Percentiles rank a stretch among this genome's conserved stretches.
phyloP scores from a whole-genome alignment of 2,113 vertebrate genomes.

The Carassius auratus region DNA sequence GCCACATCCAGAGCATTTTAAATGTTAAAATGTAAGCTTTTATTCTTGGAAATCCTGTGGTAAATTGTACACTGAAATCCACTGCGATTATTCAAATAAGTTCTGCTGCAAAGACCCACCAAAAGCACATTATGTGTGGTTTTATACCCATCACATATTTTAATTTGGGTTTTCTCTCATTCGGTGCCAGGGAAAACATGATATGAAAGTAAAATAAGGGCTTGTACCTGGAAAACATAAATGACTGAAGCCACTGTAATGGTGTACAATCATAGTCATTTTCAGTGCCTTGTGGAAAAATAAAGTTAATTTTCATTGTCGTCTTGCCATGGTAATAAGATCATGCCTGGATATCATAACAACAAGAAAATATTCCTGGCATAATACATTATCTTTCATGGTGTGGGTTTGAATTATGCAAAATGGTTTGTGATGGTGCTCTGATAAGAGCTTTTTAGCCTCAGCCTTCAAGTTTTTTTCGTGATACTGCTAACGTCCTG shows the following conservation, averaged over 20 bases:
- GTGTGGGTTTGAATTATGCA: background rate
- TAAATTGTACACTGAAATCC: background rate
- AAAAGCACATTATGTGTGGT: slow-evolving; percentile 13
- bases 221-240: background rate
- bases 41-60: slow-evolving; percentile 14
- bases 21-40: background rate
- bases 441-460: background rate
- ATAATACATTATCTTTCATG: background rate
- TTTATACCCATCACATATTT: background rate
- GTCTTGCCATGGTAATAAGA: background rate
- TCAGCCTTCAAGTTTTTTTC: background rate
- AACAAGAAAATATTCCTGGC: slow-evolving; percentile 6
- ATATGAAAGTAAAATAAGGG: slow-evolving; percentile 37
- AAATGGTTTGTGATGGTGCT: background rate
- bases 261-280: slow-evolving; percentile 21
- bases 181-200: background rate
- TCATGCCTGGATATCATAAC: background rate
- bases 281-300: background rate
- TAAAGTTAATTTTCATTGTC: background rate
- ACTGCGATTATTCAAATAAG: slow-evolving; percentile 10
- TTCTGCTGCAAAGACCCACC: background rate
- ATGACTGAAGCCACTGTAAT: background rate
- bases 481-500: background rate
- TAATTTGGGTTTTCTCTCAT: background rate
- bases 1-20: slow-evolving; percentile 7